These are phyloP conservation scores for Carcharodon carcharias DNA, from an alignment of 2,797 vertebrate species.

Conservation along the genomic window DNA sequence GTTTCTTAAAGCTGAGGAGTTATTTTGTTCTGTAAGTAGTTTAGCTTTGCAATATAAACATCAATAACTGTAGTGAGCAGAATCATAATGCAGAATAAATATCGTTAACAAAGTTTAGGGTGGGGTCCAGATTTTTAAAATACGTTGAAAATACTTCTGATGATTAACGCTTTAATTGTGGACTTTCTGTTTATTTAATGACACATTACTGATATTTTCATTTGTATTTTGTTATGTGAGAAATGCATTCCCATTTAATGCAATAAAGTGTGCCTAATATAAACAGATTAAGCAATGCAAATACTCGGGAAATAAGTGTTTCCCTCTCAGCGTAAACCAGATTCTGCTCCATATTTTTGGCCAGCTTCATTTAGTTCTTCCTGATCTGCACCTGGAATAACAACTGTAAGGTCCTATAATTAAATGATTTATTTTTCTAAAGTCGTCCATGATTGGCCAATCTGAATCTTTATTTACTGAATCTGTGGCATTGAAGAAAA, in stretches of 20 bases:
- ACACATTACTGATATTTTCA: background rate
- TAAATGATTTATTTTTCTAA: conserved; percentile 33
- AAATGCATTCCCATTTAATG: background rate
- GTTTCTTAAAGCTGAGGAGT: background rate
- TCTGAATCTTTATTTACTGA: conserved; percentile 18
- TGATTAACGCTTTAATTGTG: background rate
- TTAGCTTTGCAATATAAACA: background rate
- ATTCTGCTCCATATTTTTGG: background rate
- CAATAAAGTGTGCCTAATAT: background rate
- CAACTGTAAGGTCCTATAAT: conserved; percentile 5
- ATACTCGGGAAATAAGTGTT: background rate
- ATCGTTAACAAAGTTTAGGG: background rate
- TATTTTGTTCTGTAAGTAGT: background rate
- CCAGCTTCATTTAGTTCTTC: background rate
- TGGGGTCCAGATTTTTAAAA: background rate
- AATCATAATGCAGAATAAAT: background rate
- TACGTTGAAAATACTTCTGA: background rate
- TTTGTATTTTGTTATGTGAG: background rate
- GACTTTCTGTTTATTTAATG: background rate
- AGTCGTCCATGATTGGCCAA: conserved; percentile 14
- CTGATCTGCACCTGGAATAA: conserved; percentile 27
- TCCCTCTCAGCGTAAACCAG: background rate
- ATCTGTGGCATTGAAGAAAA: background rate
- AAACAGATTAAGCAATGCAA: conserved; percentile 13
- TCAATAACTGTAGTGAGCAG: background rate